A percentile compares a stretch with the other conserved stretches of the same genome.
These are phyloP conservation scores for Trichopoda pennipes DNA, from an alignment of 2,888 invertebrate genomes.

Conservation along the genomic window DNA sequence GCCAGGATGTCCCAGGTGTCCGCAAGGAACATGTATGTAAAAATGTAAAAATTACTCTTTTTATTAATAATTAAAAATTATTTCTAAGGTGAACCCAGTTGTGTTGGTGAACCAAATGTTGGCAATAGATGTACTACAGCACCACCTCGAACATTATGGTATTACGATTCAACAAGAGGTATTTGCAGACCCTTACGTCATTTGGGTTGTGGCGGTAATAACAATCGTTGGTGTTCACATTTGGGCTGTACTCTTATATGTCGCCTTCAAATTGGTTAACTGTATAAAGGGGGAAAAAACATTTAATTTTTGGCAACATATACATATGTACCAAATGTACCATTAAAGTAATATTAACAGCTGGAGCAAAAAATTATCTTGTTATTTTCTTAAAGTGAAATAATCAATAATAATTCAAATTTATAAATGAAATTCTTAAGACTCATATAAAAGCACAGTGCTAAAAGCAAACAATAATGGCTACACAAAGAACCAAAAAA, in stretches of 20 bases:
- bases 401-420: no score
- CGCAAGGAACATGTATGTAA: conserved; percentile 26
- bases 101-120: not conserved
- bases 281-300: no score
- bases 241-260: conserved; percentile 6
- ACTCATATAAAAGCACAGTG: no score
- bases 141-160: conserved; percentile 25
- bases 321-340: no score
- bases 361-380: no score
- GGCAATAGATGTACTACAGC: conserved; percentile 12
- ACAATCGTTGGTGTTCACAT: conserved; percentile 43
- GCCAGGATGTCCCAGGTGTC: conserved; percentile 1
- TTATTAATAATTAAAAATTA: no score
- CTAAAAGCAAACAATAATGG: no score
- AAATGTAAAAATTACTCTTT: not conserved
- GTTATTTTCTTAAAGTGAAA: no score
- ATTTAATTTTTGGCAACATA: no score
- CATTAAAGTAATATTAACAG: no score
- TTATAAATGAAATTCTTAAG: no score
- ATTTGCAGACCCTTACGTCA: conserved; percentile 7
- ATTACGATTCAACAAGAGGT: conserved; percentile 2
- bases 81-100: conserved; percentile 14
- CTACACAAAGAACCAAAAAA: no score
- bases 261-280: not conserved
- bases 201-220: conserved; percentile 50